These are phyloP conservation scores for Heterochromis multidens DNA, from an alignment of 2,113 vertebrate species.

Conservation along the genomic window DNA sequence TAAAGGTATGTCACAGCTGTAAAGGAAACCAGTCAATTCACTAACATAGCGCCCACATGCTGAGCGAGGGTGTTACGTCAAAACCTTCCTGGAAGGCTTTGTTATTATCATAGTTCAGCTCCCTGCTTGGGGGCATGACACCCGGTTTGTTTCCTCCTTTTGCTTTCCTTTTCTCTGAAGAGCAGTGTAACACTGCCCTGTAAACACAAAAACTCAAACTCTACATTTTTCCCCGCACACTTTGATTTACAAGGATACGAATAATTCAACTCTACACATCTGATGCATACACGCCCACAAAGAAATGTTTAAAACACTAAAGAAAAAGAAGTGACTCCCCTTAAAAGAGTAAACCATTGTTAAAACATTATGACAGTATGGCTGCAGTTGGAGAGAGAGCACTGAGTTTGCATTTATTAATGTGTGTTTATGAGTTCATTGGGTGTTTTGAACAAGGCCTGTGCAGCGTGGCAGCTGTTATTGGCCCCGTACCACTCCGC, in stretches of 20 bases:
- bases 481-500: not conserved
- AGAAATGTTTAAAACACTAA: not conserved
- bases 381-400: not conserved
- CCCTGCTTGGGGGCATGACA: not conserved
- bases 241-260: constrained; percentile 12
- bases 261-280: constrained; percentile 13
- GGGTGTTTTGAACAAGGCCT: constrained; percentile 4
- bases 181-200: not conserved
- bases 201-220: constrained; percentile 1
- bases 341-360: constrained; percentile 15
- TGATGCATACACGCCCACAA: not conserved
- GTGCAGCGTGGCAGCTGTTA: constrained; percentile 36
- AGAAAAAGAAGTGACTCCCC: not conserved
- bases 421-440: not conserved
- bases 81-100: not conserved
- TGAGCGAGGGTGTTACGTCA: not conserved
- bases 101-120: not conserved
- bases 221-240: not conserved
- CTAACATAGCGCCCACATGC: not conserved
- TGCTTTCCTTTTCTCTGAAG: not conserved
- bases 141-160: not conserved
- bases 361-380: constrained; percentile 2
- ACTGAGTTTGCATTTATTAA: not conserved
- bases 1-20: constrained; percentile 74
- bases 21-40: not conserved